Conservation (phyloP, 2,888 invertebrate species). For the Apotomis turbidana region DNA sequence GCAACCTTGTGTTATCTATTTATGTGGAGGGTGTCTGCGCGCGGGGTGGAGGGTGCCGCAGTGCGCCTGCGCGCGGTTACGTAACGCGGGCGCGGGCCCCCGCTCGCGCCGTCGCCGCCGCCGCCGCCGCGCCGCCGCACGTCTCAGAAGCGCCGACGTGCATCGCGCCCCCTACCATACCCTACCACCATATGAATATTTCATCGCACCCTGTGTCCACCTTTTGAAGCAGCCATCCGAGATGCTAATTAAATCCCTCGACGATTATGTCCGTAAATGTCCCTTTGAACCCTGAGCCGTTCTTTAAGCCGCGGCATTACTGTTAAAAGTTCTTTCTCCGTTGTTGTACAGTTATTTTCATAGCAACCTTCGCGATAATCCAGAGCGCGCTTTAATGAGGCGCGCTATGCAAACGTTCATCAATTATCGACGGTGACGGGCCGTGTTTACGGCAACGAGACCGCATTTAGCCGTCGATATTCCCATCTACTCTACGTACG, state of each 20-base stretch:
- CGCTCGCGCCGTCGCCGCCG: slow-evolving; percentile 41
- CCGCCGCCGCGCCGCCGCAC: slow-evolving; percentile 57
- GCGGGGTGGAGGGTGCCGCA: slow-evolving; percentile 56
- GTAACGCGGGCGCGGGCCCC: slow-evolving; percentile 65
- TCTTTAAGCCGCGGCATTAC: slow-evolving; percentile 46
- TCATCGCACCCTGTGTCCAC: slow-evolving; percentile 53
- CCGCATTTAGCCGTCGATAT: slow-evolving; percentile 75
- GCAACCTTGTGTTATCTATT: slow-evolving; percentile 83
- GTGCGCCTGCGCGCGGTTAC: slow-evolving; percentile 78
- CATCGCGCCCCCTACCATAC: slow-evolving; percentile 49
- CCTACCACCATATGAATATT: slow-evolving; percentile 61
- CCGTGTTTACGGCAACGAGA: slow-evolving; percentile 78
- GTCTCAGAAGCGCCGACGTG: slow-evolving; percentile 52
- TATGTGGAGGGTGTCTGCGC: slow-evolving; percentile 76
- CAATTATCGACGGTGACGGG: slow-evolving; percentile 80
- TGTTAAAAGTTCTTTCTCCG: slow-evolving; percentile 52
- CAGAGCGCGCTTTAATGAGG: slow-evolving; percentile 81
- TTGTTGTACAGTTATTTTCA: slow-evolving; percentile 60
- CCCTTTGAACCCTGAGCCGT: slow-evolving; percentile 44
- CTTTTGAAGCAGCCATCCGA: slow-evolving; percentile 49
- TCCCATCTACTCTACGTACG: slow-evolving; percentile 33
- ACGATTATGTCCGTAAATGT: slow-evolving; percentile 43
- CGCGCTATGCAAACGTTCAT: slow-evolving; percentile 77
- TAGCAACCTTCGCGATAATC: slow-evolving; percentile 74
- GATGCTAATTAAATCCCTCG: slow-evolving; percentile 53